Percentiles rank a stretch among this genome's conserved stretches.
These are phyloP conservation scores for Uria aalge DNA, from an alignment of 2,113 vertebrate genomes.

Conservation along the genomic window DNA sequence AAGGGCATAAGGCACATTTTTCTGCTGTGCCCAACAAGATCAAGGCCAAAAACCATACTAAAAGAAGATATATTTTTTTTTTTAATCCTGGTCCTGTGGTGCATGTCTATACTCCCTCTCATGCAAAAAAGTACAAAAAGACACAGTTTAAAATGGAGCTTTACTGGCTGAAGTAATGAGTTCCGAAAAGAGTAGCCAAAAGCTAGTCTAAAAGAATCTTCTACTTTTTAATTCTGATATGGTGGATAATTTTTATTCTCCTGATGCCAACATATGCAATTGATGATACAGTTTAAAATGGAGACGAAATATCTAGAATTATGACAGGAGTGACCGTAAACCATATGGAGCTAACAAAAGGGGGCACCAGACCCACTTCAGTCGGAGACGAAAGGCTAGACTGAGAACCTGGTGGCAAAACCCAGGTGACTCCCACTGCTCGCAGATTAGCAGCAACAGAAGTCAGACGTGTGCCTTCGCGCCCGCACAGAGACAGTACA, in stretches of 20 bases:
- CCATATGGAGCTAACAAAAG: background rate
- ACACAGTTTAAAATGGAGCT: background rate
- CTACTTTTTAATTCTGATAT: background rate
- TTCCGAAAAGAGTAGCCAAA: background rate
- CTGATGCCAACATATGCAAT: background rate
- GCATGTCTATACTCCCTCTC: background rate
- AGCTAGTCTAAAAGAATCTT: background rate
- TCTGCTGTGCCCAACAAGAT: accelerated
- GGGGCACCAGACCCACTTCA: background rate
- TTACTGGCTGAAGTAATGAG: background rate
- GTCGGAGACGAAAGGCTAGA: background rate
- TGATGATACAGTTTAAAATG: background rate
- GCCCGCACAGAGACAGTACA: background rate
- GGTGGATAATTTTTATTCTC: background rate
- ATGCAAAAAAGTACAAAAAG: background rate
- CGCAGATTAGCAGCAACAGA: background rate
- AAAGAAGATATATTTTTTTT: background rate
- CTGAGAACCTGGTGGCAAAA: background rate
- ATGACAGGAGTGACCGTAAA: background rate
- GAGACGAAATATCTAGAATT: background rate
- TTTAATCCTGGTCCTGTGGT: background rate
- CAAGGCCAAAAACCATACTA: background rate
- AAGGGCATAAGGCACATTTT: background rate
- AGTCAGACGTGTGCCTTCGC: background rate
- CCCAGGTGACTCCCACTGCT: background rate